phyloP scores from a whole-genome alignment of 2,888 invertebrate genomes.

The Cerastis leucographa region DNA sequence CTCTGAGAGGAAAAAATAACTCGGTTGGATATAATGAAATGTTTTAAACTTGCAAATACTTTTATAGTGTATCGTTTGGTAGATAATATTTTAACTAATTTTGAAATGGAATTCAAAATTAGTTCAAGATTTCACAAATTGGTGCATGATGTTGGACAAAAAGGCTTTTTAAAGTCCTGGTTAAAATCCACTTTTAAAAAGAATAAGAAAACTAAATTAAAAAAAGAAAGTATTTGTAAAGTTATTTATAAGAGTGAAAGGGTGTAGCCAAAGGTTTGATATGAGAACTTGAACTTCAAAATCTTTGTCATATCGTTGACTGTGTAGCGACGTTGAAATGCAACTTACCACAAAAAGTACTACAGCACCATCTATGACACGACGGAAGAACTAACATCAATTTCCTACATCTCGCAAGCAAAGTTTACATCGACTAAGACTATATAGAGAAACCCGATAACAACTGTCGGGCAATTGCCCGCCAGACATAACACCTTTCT shows the following conservation, averaged over 20 bases:
- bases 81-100: constrained; percentile 16
- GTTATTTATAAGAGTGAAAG: background rate
- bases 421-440: no score
- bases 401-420: no score
- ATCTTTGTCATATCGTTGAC: background rate
- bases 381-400: no score
- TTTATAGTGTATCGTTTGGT: constrained; percentile 26
- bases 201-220: background rate
- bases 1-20: constrained; percentile 49
- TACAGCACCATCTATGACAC: no score
- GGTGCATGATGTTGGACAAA: background rate
- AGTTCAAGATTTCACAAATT: no score
- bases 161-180: background rate
- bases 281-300: background rate
- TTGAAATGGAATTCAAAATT: no score
- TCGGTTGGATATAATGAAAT: constrained; percentile 36
- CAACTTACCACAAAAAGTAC: no score
- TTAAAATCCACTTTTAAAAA: background rate
- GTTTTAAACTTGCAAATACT: constrained; percentile 28
- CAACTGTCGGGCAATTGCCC: no score
- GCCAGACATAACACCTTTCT: no score
- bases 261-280: background rate
- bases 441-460: no score
- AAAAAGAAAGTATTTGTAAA: background rate
- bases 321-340: no score